Conservation (phyloP, 2,888 invertebrate genomes). For the Caenorhabditis sp. region DNA sequence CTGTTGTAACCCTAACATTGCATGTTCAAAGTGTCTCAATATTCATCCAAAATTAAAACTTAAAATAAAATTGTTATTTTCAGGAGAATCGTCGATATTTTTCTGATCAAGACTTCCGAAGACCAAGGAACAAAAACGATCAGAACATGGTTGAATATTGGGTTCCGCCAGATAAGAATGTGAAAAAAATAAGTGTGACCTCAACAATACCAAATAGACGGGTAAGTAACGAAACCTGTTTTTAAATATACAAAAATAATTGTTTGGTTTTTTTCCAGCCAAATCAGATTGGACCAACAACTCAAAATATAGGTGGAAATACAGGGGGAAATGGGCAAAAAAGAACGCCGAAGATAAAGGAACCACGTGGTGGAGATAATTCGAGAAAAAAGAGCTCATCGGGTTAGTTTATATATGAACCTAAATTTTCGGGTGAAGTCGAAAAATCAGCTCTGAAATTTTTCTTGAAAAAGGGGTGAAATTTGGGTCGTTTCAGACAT, state of each 20-base stretch:
- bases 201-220: neutral
- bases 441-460: neutral
- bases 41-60: too few species aligned
- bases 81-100: slow-evolving; percentile 39
- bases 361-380: slow-evolving; percentile 25
- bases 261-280: slow-evolving; percentile 8
- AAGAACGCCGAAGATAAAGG: slow-evolving; percentile 48
- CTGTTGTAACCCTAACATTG: neutral
- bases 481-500: too few species aligned
- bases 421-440: neutral
- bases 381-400: slow-evolving; percentile 39
- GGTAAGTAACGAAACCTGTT: neutral
- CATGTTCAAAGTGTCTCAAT: slow-evolving; percentile 1
- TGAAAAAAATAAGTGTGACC: neutral
- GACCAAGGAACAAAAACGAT: slow-evolving; percentile 31
- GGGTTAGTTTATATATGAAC: slow-evolving; percentile 12
- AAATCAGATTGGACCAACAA: slow-evolving; percentile 28
- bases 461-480: too few species aligned
- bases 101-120: slow-evolving; percentile 34
- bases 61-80: slow-evolving; percentile 4
- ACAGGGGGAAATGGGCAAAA: neutral
- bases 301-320: neutral
- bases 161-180: slow-evolving; percentile 45
- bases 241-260: neutral
- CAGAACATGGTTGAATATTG: slow-evolving; percentile 48